A percentile compares a stretch with the other conserved stretches of the same genome.
Conservation (phyloP, 1,140 invertebrate species). For the Leptopilina clavipes region DNA sequence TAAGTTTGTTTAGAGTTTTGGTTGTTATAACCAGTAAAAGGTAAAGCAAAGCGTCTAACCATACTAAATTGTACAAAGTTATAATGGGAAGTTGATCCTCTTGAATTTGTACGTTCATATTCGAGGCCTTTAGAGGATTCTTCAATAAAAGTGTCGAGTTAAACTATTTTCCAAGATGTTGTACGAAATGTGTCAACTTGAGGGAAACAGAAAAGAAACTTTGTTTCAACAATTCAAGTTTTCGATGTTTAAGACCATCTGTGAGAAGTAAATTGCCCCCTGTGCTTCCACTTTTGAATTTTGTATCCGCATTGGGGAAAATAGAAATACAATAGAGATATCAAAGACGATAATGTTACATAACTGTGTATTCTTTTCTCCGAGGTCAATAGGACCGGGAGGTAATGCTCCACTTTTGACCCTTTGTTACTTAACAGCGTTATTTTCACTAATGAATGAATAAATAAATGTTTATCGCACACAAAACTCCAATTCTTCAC, state of each 20-base stretch:
- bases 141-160: constrained; percentile 4
- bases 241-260: neutral
- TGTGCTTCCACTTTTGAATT: neutral
- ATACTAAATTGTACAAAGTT: constrained; percentile 18
- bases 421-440: too few relatives aligned
- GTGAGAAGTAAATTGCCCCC: neutral
- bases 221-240: constrained; percentile 21
- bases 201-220: constrained; percentile 5
- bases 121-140: neutral
- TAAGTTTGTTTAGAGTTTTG: neutral
- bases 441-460: too few relatives aligned
- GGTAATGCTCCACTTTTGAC: too few relatives aligned
- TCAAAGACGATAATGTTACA: neutral
- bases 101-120: neutral
- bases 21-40: neutral
- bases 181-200: constrained; percentile 11
- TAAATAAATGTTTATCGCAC: too few relatives aligned
- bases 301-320: neutral
- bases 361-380: neutral
- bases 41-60: constrained; percentile 6
- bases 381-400: too few relatives aligned
- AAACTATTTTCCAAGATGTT: neutral
- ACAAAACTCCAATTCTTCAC: too few relatives aligned
- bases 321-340: neutral
- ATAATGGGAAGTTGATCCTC: constrained; percentile 8